Evolutionary conservation across 2,888 invertebrate species (phyloP), one percentile per base, ranked within the genome.

Genomic region (Harpagoxenus sublaevis): DNA sequence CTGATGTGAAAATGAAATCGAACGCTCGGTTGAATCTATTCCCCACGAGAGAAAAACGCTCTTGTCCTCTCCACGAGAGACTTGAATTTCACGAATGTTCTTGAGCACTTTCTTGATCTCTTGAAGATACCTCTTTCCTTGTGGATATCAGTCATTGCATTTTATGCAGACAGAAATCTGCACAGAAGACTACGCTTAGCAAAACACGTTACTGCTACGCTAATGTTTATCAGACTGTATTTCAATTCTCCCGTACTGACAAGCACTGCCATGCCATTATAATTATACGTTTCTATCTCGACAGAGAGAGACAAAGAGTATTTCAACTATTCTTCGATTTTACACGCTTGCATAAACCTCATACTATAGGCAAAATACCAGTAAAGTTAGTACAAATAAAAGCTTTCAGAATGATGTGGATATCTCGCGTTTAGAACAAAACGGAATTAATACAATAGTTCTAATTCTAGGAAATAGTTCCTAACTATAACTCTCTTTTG

Each of bases 1-100:
- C 62, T 62, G 12, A 23, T 62, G 65, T 55, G 78, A 66, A 71
- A 83, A 68, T 74, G 79, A 86, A 88, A 86, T 88, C 82, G 82
- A 86, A 88, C 39, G 28, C 60, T 28, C 28, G 45, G 51, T 35
- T 63, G 39, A 65, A 78, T 45, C 78, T 35, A 12, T 9, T 55
- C 10, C 12, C 39, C 28, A 8, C n/a, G 12, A 23, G 18, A 31
- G 5, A 8, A 62, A 81, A 71, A 31, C 9, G 10, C n/a, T 70
- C 45, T 51, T 6, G 10, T n/a, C 42, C 8, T 9, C 45, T 51
- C 51, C 31, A 15, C 28, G 23, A 23, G 42, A 28, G 23, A 78
- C n/a, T 65, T 53, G 23, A 55, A 78, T 83, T 77, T 55, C 48
- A 63, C 39, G 31, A 65, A 55, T 28, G 23, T 78, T 18, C 48